Evolutionary conservation across 2,888 invertebrate genomes (phyloP), one percentile per base, ranked within the genome.

Genomic region (Hirtodrosophila histrioides): DNA sequence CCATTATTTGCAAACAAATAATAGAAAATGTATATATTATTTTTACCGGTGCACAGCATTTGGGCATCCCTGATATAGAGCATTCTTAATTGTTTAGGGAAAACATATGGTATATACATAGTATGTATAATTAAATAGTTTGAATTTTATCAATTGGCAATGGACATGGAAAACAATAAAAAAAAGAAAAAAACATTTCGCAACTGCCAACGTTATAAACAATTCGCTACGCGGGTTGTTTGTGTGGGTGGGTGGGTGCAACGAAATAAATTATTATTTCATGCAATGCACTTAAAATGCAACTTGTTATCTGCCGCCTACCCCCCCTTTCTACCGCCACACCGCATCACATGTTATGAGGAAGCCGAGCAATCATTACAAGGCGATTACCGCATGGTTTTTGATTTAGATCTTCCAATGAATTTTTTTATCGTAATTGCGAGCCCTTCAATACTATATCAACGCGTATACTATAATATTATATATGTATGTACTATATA

Each of bases 371-470:
- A 5, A 43, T 23, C 55, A 54, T 50, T 43, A 33, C 61, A 58
- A 68, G 45, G 46, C 46, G 69, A 54, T 72, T 54, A 57, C 50
- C 43, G 45, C 67, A 73, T 79, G 65, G 58, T 56, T 70, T 60
- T 64, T 43, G 41, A 50, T 58, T 48, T 10, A 44, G 35, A 53
- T 68, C n/a, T 55, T 54, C 17, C 54, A 78, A 66, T 78, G 75
- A 81, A 81, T 78, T 78, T 81, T 17, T 81, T 78, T 81, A 81
- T 74, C 36, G 44, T 56, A 54, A 54, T 48, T 56, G 64, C 31
- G 46, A 68, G 79, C 86, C 79, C 82, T 85, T 78, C 86, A 64
- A 57, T 65, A 60, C 60, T 11, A 10, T n/a, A 10, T 41, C 27
- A 17, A 17, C 17, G 17, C 24, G 11, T 11, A 27, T 33, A 17